Evolutionary conservation across 2,888 invertebrate species (phyloP), one percentile per base, ranked within the genome.

Genomic region (Anticlea derivata): DNA sequence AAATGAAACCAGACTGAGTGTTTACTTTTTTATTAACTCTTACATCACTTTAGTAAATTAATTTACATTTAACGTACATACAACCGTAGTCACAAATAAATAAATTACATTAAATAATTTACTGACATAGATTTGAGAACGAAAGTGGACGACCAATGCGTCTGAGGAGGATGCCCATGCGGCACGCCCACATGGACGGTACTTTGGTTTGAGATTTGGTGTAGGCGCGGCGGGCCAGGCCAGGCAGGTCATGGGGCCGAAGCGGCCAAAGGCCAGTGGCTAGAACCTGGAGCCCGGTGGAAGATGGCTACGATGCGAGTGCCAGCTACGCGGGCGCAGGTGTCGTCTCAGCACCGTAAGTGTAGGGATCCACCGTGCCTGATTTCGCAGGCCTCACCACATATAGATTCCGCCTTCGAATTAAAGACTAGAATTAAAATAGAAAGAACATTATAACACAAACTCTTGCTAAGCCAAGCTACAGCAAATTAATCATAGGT

Each of bases 381-480:
- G 83, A 75, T 73, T 91, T 91, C 57, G 92, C 88, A 68, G 93
- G 93, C 73, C 93, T 90, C 80, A 93, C 91, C 75, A 93, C 92
- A 80, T 92, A 93, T 51, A 92, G 86, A 80, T 92, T 92, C 75
- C 93, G 92, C 83, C 93, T 93, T 88, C 82, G 85, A 87, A 87
- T 90, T 90, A 88, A 90, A 89, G 80, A 89, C 88, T 89, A 88
- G 82, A 89, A 87, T 89, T 85, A 80, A 86, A 86, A 86, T 71
- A 80, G 76, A 78, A 77, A 67, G 64, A 52, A 58, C 45, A 50
- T 56, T 59, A 49, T 50, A 48, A 51, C 23, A 51, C 30, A 22
- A 11, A 56, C 26, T 31, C 12, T 13, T n/a, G 24, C 11, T 22
- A 1, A 23, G 17, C 22, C 20, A 35, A 23, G 30, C n/a, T n/a